A percentile compares a stretch with the other conserved stretches of the same genome.
Evolutionary conservation across 1,140 invertebrate genomes (phyloP).

Genomic region (Melipona quadrifasciata): DNA sequence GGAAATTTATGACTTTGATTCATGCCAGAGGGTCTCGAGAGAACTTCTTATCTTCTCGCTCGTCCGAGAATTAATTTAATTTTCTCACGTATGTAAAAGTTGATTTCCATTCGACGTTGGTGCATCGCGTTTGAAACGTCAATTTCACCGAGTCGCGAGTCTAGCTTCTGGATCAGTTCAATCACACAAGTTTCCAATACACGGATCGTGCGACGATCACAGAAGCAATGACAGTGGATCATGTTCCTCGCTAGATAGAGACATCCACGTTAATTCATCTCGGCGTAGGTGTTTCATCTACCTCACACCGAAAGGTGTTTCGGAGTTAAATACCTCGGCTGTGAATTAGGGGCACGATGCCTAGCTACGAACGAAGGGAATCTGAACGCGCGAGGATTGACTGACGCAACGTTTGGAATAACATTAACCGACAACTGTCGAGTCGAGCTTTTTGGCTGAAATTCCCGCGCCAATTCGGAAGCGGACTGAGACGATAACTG

Average conservation of each 20-base stretch:
- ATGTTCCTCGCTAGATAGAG: not conserved
- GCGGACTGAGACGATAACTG: not conserved
- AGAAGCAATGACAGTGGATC: not conserved
- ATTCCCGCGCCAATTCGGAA: not conserved
- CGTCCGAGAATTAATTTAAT: no score
- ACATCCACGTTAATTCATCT: not conserved
- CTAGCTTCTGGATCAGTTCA: no score
- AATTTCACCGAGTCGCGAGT: no score
- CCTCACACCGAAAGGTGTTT: not conserved
- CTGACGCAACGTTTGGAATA: not conserved
- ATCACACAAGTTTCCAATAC: not conserved
- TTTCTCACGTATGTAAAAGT: no score
- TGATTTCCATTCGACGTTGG: no score
- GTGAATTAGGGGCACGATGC: not conserved
- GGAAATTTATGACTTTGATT: not conserved
- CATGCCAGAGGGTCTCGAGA: no score
- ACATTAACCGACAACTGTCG: not conserved
- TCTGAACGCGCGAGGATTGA: not conserved
- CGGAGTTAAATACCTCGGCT: not conserved
- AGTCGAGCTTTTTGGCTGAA: not conserved
- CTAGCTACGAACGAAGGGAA: no score
- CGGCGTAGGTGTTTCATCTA: no score
- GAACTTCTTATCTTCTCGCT: no score
- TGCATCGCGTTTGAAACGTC: no score
- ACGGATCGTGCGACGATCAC: not conserved